Base-by-base conservation (phyloP, 2,888 invertebrate species). In the Parasteatoda lunata region DNA sequence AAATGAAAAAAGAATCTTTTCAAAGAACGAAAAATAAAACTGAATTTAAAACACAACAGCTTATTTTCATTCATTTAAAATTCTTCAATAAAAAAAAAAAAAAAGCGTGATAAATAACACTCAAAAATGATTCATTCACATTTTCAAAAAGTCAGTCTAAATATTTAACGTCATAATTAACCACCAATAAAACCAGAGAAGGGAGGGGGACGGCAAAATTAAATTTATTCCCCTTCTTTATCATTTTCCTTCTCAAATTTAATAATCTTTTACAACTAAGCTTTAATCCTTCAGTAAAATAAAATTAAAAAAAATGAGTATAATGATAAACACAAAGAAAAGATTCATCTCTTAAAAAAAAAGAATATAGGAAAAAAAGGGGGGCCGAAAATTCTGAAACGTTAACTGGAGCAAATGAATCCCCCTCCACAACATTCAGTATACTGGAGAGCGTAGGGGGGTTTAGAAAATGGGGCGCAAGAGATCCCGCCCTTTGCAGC, bases 101-200 rank as follows among this genome's bases (percentile, higher is more conserved):
- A 45, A 68, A 5, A 9, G 66, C n/a, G 45, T 30, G 45, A 15
- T 15, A 75, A 78, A 77, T 72, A 77, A 75, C 79, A 70, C 70
- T 85, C 65, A 85, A 79, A 85, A 81, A 81, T 69, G 75, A 69
- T 68, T 75, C 75, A 81, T 81, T 11, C 68, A 11, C 66, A 59
- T 47, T 54, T 73, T 65, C 73, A 48, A 77, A 79, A 86, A 86
- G 80, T 86, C 85, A 80, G 83, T 84, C 77, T 86, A 86, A 86
- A 86, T 86, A 86, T 86, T 86, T 86, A 86, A 86, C 85, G 85
- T 86, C 85, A 81, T 86, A 86, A 86, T 86, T 86, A 86, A 86
- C 85, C 80, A 86, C 70, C 76, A 80, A 86, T 86, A 86, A 86
- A 80, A 86, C 85, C 80, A 68, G 66, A 80, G 68, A 52, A 80